Evolutionary conservation across 2,113 vertebrate genomes (phyloP).

Genomic region (Planiliza haematocheilus): DNA sequence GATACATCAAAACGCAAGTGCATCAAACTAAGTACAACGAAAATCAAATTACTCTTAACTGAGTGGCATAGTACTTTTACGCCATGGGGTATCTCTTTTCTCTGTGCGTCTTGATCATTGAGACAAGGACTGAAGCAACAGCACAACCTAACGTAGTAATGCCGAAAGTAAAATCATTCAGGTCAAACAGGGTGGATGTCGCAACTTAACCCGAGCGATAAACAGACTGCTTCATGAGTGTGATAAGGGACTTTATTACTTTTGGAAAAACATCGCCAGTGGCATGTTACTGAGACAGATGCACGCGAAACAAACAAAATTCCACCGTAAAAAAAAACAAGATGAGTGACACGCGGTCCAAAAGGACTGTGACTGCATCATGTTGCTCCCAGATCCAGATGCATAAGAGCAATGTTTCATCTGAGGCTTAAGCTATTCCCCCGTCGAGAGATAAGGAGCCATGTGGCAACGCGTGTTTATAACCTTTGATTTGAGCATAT

Average conservation of each 20-base stretch:
- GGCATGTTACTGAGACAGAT: conserved; percentile 25
- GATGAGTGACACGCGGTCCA: conserved; percentile 39
- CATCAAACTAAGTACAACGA: no score
- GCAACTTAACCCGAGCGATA: conserved; percentile 8
- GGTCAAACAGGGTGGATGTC: conserved; percentile 7
- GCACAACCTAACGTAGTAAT: conserved; percentile 15
- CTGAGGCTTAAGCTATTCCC: conserved; percentile 48
- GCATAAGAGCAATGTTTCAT: conserved; percentile 57
- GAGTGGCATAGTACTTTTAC: no score
- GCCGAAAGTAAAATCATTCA: conserved; percentile 23
- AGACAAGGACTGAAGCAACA: conserved; percentile 1
- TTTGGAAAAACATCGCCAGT: conserved; percentile 55
- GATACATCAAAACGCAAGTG: no score
- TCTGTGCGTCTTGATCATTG: conserved; percentile 14
- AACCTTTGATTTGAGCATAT: conserved; percentile 73
- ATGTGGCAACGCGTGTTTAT: conserved; percentile 67
- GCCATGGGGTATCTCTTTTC: background rate
- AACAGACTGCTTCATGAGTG: conserved; percentile 9
- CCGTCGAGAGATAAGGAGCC: conserved; percentile 55
- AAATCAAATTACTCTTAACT: no score
- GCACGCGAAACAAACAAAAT: conserved; percentile 45
- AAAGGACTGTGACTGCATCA: conserved; percentile 68
- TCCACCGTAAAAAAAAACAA: conserved; percentile 39
- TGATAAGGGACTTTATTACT: conserved; percentile 28
- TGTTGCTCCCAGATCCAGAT: conserved; percentile 46